A percentile compares a stretch with the other conserved stretches of the same genome.
Evolutionary conservation across 1,140 invertebrate genomes (phyloP).

Genomic region (Dendroctonus valens): DNA sequence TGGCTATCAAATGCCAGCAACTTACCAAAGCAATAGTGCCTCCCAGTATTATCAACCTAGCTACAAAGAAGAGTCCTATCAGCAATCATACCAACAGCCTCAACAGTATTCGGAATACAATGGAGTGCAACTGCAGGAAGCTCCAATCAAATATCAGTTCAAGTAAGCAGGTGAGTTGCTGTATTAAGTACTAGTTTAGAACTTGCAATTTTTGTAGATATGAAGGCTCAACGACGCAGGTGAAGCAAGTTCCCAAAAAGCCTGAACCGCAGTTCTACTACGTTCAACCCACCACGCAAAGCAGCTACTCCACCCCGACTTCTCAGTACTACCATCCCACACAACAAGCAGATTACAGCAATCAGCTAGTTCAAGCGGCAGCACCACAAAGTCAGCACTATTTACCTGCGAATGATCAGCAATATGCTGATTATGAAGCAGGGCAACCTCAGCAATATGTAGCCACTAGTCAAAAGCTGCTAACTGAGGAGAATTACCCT

Average conservation of each 20-base stretch:
- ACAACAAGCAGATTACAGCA: background rate
- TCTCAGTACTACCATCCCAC: conserved; percentile 5
- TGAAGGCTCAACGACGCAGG: background rate
- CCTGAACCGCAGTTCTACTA: conserved; percentile 16
- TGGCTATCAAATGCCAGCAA: conserved; percentile 13
- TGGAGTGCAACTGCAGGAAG: conserved; percentile 7
- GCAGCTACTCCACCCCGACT: background rate
- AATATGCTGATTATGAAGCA: background rate
- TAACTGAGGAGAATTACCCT: conserved; percentile 29
- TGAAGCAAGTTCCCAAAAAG: background rate
- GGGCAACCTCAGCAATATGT: conserved; percentile 1
- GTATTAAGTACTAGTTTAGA: background rate
- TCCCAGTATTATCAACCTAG: conserved; percentile 26
- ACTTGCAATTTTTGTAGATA: conserved; percentile 8
- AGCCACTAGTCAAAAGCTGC: conserved; percentile 1
- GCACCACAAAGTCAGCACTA: background rate
- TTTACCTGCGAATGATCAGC: background rate
- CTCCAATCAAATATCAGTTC: conserved; percentile 20
- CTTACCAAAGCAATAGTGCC: background rate
- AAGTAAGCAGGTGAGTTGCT: conserved; percentile 5
- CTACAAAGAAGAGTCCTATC: conserved; percentile 1
- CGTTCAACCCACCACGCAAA: conserved; percentile 7
- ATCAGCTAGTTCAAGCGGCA: background rate
- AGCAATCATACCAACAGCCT: background rate
- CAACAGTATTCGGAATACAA: conserved; percentile 12